phyloP scores from a whole-genome alignment of 2,888 invertebrate genomes.

The Mongoloraphidia duomilia region DNA sequence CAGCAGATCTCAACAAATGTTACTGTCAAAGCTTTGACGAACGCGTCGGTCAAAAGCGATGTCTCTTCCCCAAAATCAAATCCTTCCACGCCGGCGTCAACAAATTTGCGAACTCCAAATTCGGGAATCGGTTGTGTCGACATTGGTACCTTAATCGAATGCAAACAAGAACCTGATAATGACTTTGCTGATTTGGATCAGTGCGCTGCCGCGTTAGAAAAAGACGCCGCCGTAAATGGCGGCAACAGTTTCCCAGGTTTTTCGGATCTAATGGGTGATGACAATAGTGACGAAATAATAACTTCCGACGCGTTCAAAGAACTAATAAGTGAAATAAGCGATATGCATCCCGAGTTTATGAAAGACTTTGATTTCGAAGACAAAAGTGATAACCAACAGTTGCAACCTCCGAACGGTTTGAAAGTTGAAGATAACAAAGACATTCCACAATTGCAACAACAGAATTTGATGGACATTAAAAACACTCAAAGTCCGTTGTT shows the following conservation, averaged over 20 bases:
- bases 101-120: slow-evolving; percentile 23
- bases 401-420: slow-evolving; percentile 18
- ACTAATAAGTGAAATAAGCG: slow-evolving; percentile 75
- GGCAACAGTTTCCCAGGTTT: slow-evolving; percentile 63
- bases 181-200: slow-evolving; percentile 77
- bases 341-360: slow-evolving; percentile 68
- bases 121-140: slow-evolving; percentile 32
- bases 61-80: slow-evolving; percentile 37
- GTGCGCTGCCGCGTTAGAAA: slow-evolving; percentile 72
- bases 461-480: slow-evolving; percentile 17
- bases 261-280: slow-evolving; percentile 70
- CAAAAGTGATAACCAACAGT: slow-evolving; percentile 24
- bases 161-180: slow-evolving; percentile 57
- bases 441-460: slow-evolving; percentile 13
- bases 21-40: slow-evolving; percentile 69
- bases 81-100: slow-evolving; percentile 28
- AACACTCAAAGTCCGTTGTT: slow-evolving; percentile 23
- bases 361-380: slow-evolving; percentile 65
- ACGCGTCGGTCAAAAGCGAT: slow-evolving; percentile 49
- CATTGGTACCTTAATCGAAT: slow-evolving; percentile 57
- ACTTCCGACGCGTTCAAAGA: slow-evolving; percentile 68
- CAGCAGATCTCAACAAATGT: slow-evolving; percentile 87
- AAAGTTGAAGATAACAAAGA: slow-evolving; percentile 28
- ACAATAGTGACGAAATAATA: slow-evolving; percentile 63
- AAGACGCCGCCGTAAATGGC: slow-evolving; percentile 60